Conservation (phyloP, 2,113 vertebrate species). For the Octodon degus region DNA sequence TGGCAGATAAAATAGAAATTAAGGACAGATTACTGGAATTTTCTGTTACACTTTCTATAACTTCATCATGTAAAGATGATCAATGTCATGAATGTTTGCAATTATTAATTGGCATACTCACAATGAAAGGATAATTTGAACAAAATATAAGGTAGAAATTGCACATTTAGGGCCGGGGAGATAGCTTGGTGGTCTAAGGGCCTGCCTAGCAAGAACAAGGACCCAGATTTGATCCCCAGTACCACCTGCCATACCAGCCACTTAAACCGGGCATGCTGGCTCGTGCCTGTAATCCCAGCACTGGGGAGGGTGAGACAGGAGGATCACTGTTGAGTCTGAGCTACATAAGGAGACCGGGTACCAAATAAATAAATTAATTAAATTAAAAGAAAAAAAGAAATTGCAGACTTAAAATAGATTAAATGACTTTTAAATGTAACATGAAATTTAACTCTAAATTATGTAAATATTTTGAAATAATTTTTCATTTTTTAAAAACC, state of each 20-base stretch:
- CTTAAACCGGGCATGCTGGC: too few species aligned
- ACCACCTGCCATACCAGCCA: too few species aligned
- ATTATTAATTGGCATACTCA: neutral
- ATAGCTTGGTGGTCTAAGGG: too few species aligned
- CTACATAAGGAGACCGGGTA: too few species aligned
- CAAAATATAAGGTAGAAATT: neutral
- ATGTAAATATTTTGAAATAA: neutral
- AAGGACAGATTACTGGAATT: neutral
- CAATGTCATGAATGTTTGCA: neutral
- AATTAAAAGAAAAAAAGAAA: too few species aligned
- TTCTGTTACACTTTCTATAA: neutral
- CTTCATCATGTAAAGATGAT: neutral
- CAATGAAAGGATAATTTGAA: neutral
- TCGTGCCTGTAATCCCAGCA: too few species aligned
- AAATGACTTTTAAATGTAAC: constrained; percentile 24
- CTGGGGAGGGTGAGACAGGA: too few species aligned
- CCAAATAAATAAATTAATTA: too few species aligned
- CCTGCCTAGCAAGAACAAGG: too few species aligned
- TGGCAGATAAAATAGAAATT: neutral
- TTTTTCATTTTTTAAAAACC: neutral
- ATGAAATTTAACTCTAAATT: neutral
- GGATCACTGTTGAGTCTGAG: too few species aligned
- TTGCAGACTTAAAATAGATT: neutral
- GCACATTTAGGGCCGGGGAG: neutral
- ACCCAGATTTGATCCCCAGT: too few species aligned